Evolutionary conservation across 1,140 invertebrate genomes (phyloP).

Genomic region (Fopius arisanus): DNA sequence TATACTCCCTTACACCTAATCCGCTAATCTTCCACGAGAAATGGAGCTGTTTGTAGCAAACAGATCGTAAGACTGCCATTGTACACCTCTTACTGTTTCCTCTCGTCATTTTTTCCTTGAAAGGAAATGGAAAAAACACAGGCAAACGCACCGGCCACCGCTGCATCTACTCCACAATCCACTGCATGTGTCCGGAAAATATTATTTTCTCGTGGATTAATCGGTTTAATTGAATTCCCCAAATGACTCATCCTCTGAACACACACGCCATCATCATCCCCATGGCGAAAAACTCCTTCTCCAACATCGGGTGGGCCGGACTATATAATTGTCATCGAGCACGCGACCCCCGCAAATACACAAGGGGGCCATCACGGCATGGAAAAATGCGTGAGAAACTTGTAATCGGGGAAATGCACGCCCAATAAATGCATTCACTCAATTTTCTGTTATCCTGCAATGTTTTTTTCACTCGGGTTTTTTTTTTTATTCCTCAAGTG

Average conservation of each 20-base stretch:
- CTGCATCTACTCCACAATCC: not conserved
- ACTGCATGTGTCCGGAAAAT: not conserved
- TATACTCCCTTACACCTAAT: conserved; percentile 57
- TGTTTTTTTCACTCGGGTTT: not conserved
- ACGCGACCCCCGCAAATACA: conserved; percentile 25
- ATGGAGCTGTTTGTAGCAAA: conserved; percentile 58
- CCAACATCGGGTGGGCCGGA: not conserved
- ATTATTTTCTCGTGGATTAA: not conserved
- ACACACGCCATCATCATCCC: conserved; percentile 5
- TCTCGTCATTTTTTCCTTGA: not conserved
- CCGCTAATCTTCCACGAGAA: conserved; percentile 56
- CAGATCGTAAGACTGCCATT: conserved; percentile 46
- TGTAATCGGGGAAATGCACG: conserved; percentile 34
- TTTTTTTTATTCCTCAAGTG: not conserved
- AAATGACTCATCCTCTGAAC: not conserved
- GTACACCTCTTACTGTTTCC: conserved; percentile 24
- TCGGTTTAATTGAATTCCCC: not conserved
- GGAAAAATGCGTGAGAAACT: conserved; percentile 26
- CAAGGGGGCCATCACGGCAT: not conserved
- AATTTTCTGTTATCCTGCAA: not conserved
- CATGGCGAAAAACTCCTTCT: not conserved
- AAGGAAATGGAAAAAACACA: too few relatives aligned
- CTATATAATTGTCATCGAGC: conserved; percentile 29
- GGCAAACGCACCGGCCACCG: not conserved
- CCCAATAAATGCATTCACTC: not conserved